Percentiles rank a stretch among this genome's conserved stretches.
These are phyloP conservation scores for Apis cerana DNA, from an alignment of 1,140 invertebrate species.

Conservation along the genomic window DNA sequence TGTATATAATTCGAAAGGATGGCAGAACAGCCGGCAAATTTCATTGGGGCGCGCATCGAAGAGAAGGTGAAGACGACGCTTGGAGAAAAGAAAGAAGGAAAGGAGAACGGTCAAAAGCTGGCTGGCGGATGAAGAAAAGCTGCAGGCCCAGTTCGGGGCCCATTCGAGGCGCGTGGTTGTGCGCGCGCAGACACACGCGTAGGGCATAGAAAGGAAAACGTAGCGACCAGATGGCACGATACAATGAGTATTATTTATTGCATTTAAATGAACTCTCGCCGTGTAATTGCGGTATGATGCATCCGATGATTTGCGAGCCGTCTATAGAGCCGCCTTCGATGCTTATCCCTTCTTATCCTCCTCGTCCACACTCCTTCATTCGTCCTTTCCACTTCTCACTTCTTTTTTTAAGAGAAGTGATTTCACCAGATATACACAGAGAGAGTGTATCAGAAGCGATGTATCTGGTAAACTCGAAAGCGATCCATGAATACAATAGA, in stretches of 20 bases:
- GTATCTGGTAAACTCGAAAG: too few species aligned
- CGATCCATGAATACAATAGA: too few species aligned
- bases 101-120: slow-evolving; percentile 12
- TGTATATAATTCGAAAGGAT: background rate
- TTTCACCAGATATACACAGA: slow-evolving; percentile 44
- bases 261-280: slow-evolving; percentile 80
- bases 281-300: slow-evolving; percentile 81
- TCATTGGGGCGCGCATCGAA: background rate
- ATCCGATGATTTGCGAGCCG: slow-evolving; percentile 79
- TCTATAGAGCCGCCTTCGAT: slow-evolving; percentile 68
- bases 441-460: background rate
- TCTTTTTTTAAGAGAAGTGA: slow-evolving; percentile 41
- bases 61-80: background rate
- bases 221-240: slow-evolving; percentile 70
- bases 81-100: background rate
- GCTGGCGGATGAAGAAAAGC: slow-evolving; percentile 7
- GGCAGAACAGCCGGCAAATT: background rate
- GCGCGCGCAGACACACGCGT: slow-evolving; percentile 31
- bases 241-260: slow-evolving; percentile 80
- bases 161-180: background rate
- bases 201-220: slow-evolving; percentile 28
- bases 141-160: slow-evolving; percentile 39
- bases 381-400: background rate
- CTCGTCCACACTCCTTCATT: background rate
- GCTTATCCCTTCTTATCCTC: slow-evolving; percentile 28